These are phyloP conservation scores for Ibidorhyncha struthersii DNA, from an alignment of 2,113 vertebrate genomes.

Conservation along the genomic window DNA sequence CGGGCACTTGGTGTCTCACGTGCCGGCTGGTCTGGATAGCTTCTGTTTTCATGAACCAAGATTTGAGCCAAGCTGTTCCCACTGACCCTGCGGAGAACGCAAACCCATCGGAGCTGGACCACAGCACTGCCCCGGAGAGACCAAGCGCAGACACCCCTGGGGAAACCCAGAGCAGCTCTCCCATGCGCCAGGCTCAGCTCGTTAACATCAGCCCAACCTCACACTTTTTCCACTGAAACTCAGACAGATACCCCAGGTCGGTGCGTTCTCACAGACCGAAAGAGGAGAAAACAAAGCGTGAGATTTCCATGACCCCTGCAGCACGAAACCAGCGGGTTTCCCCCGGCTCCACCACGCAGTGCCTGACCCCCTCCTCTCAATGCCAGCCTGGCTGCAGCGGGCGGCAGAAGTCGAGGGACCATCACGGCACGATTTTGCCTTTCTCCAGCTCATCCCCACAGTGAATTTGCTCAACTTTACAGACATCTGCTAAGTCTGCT, in stretches of 20 bases:
- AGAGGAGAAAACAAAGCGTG: background rate
- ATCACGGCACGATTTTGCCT: background rate
- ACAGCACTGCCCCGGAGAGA: fast-evolving
- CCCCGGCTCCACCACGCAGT: background rate
- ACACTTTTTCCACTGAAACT: background rate
- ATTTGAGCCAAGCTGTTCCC: background rate
- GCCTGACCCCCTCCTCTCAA: background rate
- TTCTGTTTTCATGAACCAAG: background rate
- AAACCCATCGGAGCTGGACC: fast-evolving
- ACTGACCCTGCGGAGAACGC: background rate
- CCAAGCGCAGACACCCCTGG: fast-evolving
- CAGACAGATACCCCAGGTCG: fast-evolving
- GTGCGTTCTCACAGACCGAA: background rate
- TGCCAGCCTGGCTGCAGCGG: background rate
- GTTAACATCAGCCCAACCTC: background rate
- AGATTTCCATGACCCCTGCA: background rate
- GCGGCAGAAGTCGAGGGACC: fast-evolving
- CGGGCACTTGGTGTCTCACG: fast-evolving
- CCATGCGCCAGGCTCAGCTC: background rate
- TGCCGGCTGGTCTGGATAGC: background rate
- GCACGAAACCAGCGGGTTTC: background rate
- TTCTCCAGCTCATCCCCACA: background rate
- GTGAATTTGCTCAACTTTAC: background rate
- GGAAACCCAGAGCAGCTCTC: background rate
- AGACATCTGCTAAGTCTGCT: background rate